Conservation (phyloP, 2,888 invertebrate genomes). For the Pegoplata infirma region DNA sequence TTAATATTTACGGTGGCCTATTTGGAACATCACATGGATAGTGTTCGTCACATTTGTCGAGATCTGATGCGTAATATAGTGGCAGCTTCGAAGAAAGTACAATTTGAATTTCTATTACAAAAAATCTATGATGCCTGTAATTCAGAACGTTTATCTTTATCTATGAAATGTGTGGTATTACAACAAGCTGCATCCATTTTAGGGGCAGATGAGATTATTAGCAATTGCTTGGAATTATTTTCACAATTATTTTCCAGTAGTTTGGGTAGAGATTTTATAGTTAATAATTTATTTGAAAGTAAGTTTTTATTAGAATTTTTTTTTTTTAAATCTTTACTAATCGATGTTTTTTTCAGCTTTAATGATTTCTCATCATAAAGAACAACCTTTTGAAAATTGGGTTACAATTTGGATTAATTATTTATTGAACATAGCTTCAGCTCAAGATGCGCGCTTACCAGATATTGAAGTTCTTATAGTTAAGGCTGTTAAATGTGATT, state of each 20-base stretch:
- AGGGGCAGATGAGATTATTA: slow-evolving; percentile 68
- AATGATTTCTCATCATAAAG: slow-evolving; percentile 78
- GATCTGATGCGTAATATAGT: slow-evolving; percentile 79
- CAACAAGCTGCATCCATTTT: slow-evolving; percentile 69
- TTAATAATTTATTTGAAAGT: slow-evolving; percentile 80
- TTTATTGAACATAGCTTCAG: slow-evolving; percentile 66
- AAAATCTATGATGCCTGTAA: slow-evolving; percentile 70
- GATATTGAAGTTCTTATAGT: slow-evolving; percentile 71
- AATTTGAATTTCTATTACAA: slow-evolving; percentile 66
- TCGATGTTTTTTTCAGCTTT: slow-evolving; percentile 73
- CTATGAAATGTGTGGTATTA: slow-evolving; percentile 71
- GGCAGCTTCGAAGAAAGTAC: slow-evolving; percentile 72
- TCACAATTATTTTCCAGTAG: slow-evolving; percentile 67
- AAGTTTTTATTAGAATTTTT: slow-evolving; percentile 31
- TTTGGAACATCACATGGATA: slow-evolving; percentile 83
- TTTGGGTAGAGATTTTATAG: slow-evolving; percentile 77
- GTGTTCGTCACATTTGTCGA: slow-evolving; percentile 81
- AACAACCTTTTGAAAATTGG: slow-evolving; percentile 77
- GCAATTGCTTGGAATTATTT: slow-evolving; percentile 68
- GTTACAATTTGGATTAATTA: slow-evolving; percentile 79
- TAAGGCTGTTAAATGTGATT: slow-evolving; percentile 72
- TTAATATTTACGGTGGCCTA: slow-evolving; percentile 80
- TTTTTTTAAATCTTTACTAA: neutral
- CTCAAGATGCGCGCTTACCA: slow-evolving; percentile 66
- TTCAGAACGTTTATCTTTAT: slow-evolving; percentile 66